A percentile compares a stretch with the other conserved stretches of the same genome.
phyloP scores from a whole-genome alignment of 2,797 vertebrate species.

The Potorous gilbertii region DNA sequence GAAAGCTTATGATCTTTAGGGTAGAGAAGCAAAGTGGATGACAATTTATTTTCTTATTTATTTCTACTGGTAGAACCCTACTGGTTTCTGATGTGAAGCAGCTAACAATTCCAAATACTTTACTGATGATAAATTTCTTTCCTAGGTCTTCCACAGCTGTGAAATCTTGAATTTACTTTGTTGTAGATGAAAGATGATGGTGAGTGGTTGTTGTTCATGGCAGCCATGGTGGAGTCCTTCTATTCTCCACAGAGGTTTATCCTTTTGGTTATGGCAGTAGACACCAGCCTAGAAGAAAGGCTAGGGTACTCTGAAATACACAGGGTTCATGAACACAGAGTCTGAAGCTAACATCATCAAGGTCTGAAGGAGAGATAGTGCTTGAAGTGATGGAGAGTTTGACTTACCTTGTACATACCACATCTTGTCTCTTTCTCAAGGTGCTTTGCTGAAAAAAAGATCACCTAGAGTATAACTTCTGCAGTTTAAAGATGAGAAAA shows the following conservation, averaged over 20 bases:
- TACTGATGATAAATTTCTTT: background rate
- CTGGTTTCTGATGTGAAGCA: background rate
- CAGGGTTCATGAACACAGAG: background rate
- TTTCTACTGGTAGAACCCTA: background rate
- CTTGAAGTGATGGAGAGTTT: background rate
- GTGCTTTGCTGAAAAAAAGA: background rate
- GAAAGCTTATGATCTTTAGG: background rate
- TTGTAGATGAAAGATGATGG: background rate
- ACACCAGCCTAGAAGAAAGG: background rate
- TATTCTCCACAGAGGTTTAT: background rate
- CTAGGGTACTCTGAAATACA: background rate
- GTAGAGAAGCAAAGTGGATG: background rate
- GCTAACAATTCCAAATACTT: background rate
- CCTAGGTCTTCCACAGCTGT: background rate
- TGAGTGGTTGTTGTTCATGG: background rate
- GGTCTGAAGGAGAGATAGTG: background rate
- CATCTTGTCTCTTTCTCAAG: background rate
- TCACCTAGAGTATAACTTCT: background rate
- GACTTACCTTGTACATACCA: background rate
- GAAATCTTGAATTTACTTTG: background rate
- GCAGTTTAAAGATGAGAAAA: background rate
- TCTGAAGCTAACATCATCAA: background rate
- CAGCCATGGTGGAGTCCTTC: background rate
- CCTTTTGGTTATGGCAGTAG: background rate
- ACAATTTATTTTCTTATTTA: background rate